Evolutionary conservation across 2,113 vertebrate genomes (phyloP).

Genomic region (Andinoacara biseriatus): DNA sequence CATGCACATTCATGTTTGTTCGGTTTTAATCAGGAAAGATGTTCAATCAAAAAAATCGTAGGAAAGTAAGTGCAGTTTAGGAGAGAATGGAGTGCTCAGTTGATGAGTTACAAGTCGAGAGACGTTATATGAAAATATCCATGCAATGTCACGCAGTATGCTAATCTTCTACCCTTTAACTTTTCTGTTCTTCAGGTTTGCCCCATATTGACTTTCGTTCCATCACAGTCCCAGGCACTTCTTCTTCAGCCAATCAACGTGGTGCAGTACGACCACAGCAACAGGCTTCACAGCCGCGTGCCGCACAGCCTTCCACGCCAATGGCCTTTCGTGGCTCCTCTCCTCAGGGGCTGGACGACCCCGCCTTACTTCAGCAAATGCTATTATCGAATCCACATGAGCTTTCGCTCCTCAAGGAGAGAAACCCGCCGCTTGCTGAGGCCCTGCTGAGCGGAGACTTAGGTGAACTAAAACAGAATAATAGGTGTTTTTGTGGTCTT

Average conservation of each 20-base stretch:
- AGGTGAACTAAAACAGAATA: slow-evolving; percentile 78
- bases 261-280: slow-evolving; percentile 59
- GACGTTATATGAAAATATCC: neutral
- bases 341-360: slow-evolving; percentile 93
- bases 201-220: slow-evolving; percentile 97
- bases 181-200: slow-evolving; percentile 79
- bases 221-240: slow-evolving; percentile 92
- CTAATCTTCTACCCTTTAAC: neutral
- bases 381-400: slow-evolving; percentile 94
- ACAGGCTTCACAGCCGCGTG: slow-evolving; percentile 33
- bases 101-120: neutral
- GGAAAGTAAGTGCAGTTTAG: neutral
- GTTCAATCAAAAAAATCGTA: neutral
- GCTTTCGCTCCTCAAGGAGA: slow-evolving; percentile 95
- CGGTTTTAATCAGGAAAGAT: neutral
- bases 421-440: slow-evolving; percentile 94
- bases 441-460: slow-evolving; percentile 96
- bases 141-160: neutral
- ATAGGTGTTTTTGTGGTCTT: neutral
- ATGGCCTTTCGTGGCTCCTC: slow-evolving; percentile 70
- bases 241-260: slow-evolving; percentile 69
- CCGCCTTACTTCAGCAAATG: slow-evolving; percentile 93
- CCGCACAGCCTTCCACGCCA: slow-evolving; percentile 64
- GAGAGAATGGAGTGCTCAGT: neutral
- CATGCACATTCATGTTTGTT: neutral